A percentile compares a stretch with the other conserved stretches of the same genome.
Evolutionary conservation across 2,888 invertebrate species (phyloP).

Genomic region (Hypomecis punctinalis): DNA sequence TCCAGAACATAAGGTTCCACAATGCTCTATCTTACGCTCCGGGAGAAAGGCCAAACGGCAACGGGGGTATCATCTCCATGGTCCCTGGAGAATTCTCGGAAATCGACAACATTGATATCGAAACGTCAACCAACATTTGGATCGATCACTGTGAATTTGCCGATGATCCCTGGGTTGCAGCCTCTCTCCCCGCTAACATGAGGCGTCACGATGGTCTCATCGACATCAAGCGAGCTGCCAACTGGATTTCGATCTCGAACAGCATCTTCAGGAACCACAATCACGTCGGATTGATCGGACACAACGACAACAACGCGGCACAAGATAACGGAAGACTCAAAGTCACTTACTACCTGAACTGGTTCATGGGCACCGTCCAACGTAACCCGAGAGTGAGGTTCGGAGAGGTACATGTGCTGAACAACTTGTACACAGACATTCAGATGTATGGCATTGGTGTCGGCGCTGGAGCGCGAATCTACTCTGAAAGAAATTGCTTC

Average conservation of each 20-base stretch:
- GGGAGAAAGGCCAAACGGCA: constrained; percentile 33
- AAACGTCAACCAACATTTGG: not conserved
- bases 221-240: constrained; percentile 29
- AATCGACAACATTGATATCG: constrained; percentile 27
- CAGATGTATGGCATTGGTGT: constrained; percentile 28
- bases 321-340: constrained; percentile 29
- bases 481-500: constrained; percentile 35
- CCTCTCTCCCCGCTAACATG: not conserved
- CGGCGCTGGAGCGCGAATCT: constrained; percentile 25
- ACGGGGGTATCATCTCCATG: constrained; percentile 31
- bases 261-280: constrained; percentile 40
- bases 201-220: constrained; percentile 40
- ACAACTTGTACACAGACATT: constrained; percentile 40
- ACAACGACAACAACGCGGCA: constrained; percentile 26
- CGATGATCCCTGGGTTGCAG: constrained; percentile 38
- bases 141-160: constrained; percentile 36
- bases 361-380: constrained; percentile 34
- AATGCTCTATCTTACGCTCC: constrained; percentile 35
- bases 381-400: constrained; percentile 38
- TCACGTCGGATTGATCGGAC: constrained; percentile 30
- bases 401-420: constrained; percentile 37
- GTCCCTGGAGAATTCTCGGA: constrained; percentile 25
- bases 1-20: constrained; percentile 31
- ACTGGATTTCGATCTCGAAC: constrained; percentile 33
- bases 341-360: constrained; percentile 32